Base-by-base conservation (phyloP, 2,113 vertebrate genomes). In the Anolis carolinensis region DNA sequence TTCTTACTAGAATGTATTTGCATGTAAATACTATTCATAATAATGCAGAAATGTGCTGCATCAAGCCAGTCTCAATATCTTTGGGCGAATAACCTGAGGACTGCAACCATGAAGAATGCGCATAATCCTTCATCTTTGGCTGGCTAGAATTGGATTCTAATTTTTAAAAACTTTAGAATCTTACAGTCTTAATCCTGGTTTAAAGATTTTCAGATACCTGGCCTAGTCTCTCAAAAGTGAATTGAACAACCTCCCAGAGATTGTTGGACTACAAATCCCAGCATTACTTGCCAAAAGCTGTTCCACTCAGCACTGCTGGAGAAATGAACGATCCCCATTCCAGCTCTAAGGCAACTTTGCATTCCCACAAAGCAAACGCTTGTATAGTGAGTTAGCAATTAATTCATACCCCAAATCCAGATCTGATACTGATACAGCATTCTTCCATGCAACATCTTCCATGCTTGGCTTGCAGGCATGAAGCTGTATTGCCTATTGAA, bases 11-110 rank as follows among this genome's bases (percentile, higher is more conserved):
- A 86, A 73, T 50, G 48, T 30, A 86, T 50, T 36, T 81, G 14
- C 9, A 25, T 86, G 27, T 74, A 68, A 86, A 90, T 89, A 93
- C 13, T 10, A 83, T 63, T 82, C 30, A 16, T 8, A 48, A 16
- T 78, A 74, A 18, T 16, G 63, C 2, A 65, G 21, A 21, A 68
- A 74, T 9, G 32, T 52, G 36, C 36, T 16, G 48, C 48, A 7
- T 25, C 25, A 73, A 5, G 13, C 25, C 76, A 62, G 7, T 10
- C n/a, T 62, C 68, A 72, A 21, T 39, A 13, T 20, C 21, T 36
- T 62, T 75, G 10, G 25, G 59, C 8, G 4, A 16, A 39, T n/a
- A 44, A 59, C 55, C 55, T 59, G 55, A 59, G 18, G 55, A 59
- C 55, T 59, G 13, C 3, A 18, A 14, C 55, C 55, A 59, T 3